Evolutionary conservation across 2,113 vertebrate species (phyloP).

Genomic region (Rafetus swinhoei): DNA sequence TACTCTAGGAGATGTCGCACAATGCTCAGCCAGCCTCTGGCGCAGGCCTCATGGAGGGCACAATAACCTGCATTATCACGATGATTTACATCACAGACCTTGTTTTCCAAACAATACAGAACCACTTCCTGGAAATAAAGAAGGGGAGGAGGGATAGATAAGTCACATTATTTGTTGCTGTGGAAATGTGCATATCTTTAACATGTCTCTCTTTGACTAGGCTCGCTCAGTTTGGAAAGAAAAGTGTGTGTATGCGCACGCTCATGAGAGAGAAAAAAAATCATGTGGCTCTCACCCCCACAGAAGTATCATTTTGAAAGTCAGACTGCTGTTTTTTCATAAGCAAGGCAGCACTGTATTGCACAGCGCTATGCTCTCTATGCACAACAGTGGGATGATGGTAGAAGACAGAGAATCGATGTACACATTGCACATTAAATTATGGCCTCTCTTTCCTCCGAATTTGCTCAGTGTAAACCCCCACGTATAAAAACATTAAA

Average conservation of each 20-base stretch:
- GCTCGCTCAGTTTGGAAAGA: neutral
- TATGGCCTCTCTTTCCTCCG: constrained; percentile 8
- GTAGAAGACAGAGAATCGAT: neutral
- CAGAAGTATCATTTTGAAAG: neutral
- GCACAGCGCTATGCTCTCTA: neutral
- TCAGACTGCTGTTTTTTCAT: accelerated
- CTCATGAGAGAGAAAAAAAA: neutral
- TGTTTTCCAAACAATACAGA: constrained; percentile 92
- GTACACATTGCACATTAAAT: neutral
- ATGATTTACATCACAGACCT: constrained; percentile 93
- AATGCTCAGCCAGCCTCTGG: constrained; percentile 92
- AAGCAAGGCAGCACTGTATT: neutral
- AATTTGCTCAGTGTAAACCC: constrained; percentile 2
- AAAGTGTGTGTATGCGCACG: neutral
- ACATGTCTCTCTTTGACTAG: neutral
- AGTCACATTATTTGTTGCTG: neutral
- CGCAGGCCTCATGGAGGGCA: constrained; percentile 93
- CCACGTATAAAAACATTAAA: constrained; percentile 54
- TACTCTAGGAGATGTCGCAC: constrained; percentile 92
- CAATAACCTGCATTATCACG: constrained; percentile 94
- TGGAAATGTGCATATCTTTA: accelerated
- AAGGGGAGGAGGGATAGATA: constrained; percentile 11
- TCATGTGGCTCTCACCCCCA: neutral
- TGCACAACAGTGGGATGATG: neutral
- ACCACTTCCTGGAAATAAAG: constrained; percentile 88